Percentiles rank a stretch among this genome's conserved stretches.
Evolutionary conservation across 2,113 vertebrate genomes (phyloP).

Genomic region (Nesogale talazaci): DNA sequence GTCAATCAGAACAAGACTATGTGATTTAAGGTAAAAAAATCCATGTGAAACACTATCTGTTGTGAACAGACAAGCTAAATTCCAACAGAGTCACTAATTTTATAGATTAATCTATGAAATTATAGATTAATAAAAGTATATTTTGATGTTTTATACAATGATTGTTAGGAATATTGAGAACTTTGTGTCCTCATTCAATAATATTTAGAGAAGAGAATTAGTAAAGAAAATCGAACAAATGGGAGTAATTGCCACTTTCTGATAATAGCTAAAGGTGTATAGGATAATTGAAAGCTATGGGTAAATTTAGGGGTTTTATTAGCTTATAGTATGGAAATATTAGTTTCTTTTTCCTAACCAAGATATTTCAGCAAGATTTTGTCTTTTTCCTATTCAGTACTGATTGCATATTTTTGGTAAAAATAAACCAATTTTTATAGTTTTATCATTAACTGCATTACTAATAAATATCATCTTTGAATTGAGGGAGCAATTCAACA

Average conservation of each 20-base stretch:
- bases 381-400: not conserved
- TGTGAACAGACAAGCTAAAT: not conserved
- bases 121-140: conserved; percentile 32
- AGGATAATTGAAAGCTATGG: not conserved
- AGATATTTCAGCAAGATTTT: not conserved
- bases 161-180: not conserved
- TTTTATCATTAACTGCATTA: not conserved
- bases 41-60: not conserved
- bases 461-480: not conserved
- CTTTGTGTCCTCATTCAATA: not conserved
- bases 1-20: conserved; percentile 53
- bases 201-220: not conserved
- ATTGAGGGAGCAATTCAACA: not conserved
- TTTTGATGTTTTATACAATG: not conserved
- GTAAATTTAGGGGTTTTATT: not conserved
- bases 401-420: not conserved
- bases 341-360: not conserved
- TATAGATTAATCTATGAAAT: not conserved
- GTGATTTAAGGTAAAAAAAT: conserved; percentile 52
- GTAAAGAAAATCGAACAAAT: not conserved
- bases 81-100: not conserved
- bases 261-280: not conserved
- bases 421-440: not conserved
- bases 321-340: not conserved
- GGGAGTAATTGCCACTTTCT: not conserved